A percentile compares a stretch with the other conserved stretches of the same genome.
phyloP scores from a whole-genome alignment of 2,113 vertebrate species.

The Aptenodytes forsteri region DNA sequence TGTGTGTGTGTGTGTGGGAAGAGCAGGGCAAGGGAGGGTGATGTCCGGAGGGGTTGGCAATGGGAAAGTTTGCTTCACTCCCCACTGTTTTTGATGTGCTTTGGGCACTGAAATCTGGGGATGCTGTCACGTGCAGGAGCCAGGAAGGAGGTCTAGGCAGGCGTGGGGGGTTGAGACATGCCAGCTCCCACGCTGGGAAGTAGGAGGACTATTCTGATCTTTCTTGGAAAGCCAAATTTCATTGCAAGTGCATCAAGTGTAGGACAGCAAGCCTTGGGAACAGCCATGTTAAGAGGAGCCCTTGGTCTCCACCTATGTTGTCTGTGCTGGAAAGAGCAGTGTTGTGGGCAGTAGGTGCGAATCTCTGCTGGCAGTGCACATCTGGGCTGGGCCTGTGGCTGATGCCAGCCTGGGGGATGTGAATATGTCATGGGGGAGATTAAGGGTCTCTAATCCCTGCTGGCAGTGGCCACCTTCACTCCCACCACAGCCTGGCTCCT shows the following conservation, averaged over 20 bases:
- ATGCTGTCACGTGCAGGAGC: neutral
- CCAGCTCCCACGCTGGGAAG: fast-evolving
- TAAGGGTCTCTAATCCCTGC: neutral
- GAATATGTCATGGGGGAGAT: neutral
- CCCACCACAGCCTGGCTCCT: neutral
- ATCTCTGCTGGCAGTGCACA: neutral
- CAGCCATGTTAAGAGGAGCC: neutral
- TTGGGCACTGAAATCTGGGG: neutral
- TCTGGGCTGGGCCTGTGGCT: neutral
- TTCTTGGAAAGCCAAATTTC: neutral
- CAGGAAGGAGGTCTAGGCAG: neutral
- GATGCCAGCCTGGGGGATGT: neutral
- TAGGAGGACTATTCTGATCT: neutral
- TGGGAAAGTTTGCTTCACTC: neutral
- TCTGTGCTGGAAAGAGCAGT: neutral
- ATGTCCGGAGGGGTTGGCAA: neutral
- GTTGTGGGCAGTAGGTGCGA: neutral
- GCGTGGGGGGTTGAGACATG: neutral
- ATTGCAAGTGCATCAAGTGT: neutral
- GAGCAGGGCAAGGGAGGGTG: neutral
- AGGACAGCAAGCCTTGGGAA: neutral
- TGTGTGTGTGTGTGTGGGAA: neutral
- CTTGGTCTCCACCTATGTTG: neutral
- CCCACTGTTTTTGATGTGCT: neutral
- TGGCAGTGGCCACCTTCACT: neutral